Base-by-base conservation (phyloP, 2,113 vertebrate species). In the Callithrix jacchus region DNA sequence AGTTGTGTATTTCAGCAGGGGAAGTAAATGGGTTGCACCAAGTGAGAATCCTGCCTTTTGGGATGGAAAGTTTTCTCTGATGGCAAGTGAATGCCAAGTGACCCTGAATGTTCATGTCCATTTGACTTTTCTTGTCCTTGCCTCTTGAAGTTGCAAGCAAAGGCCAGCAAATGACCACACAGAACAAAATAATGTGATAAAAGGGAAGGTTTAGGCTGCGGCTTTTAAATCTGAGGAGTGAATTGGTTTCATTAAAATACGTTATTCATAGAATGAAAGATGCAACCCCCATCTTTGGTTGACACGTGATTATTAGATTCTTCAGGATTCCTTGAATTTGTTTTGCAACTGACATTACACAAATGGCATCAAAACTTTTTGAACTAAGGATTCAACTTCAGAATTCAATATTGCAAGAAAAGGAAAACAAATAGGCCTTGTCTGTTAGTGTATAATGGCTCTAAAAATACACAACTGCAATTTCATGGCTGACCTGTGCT, bases 401-500 rank as follows among this genome's bases (percentile, higher is more conserved):
- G 82, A 85, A 97, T 91, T 87, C 47, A 52, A 58, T 61, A 73
- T 4, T 13, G 5, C 5, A 49, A 86, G 85, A 71, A 91, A 96
- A 97, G 76, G 81, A 95, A 95, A 96, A 89, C 95, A 93, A 91
- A 96, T 14, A 68, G 96, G 27, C 9, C 81, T 85, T 81, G 87
- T 91, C 96, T 71, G 64, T 88, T 82, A 17, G 89, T 71, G 2
- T 54, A 91, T 18, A 20, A 54, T 56, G 88, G 86, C 25, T 56
- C 96, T 81, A 37, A 58, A 96, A 95, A 94, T 21, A 82, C 6
- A 30, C 86, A 61, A 32, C 17, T 76, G 83, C 64, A 61, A 95
- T 97, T 97, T 97, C 97, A 86, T 35, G 86, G 97, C 73, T 96
- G 97, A 83, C 80, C 93, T 96, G 93, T 70, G 89, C 74, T 79